A percentile compares a stretch with the other conserved stretches of the same genome.
Evolutionary conservation across 2,113 vertebrate species (phyloP).

Genomic region (Hippoglossus stenolepis): DNA sequence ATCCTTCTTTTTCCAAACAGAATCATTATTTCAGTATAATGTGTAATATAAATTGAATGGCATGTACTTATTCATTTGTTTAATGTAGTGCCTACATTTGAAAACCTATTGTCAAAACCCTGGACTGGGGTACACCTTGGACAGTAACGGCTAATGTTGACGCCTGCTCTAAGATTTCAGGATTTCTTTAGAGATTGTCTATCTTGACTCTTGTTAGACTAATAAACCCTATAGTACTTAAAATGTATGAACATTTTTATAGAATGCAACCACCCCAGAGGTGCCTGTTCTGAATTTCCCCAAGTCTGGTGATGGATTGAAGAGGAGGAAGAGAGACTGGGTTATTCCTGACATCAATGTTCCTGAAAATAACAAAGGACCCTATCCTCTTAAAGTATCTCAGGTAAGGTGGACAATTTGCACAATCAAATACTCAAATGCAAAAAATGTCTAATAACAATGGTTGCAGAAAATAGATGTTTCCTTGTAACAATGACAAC

Average conservation of each 20-base stretch:
- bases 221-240: background rate
- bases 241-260: background rate
- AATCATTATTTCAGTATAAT: no score
- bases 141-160: no score
- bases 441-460: background rate
- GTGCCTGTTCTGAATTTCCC: conserved; percentile 71
- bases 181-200: no score
- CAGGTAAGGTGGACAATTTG: conserved; percentile 52
- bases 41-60: no score
- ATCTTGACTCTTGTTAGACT: background rate
- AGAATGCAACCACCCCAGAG: conserved; percentile 24
- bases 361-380: conserved; percentile 59
- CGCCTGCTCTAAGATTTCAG: background rate
- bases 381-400: conserved; percentile 55
- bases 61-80: no score
- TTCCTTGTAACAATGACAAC: background rate
- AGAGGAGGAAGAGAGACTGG: conserved; percentile 80
- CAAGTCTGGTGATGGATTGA: conserved; percentile 55
- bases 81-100: no score
- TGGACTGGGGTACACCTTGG: no score
- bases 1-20: no score
- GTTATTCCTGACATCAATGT: conserved; percentile 68
- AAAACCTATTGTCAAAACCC: background rate
- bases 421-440: no score
- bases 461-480: background rate